phyloP scores from a whole-genome alignment of 2,888 invertebrate species.

The Himalopsyche tibetana region DNA sequence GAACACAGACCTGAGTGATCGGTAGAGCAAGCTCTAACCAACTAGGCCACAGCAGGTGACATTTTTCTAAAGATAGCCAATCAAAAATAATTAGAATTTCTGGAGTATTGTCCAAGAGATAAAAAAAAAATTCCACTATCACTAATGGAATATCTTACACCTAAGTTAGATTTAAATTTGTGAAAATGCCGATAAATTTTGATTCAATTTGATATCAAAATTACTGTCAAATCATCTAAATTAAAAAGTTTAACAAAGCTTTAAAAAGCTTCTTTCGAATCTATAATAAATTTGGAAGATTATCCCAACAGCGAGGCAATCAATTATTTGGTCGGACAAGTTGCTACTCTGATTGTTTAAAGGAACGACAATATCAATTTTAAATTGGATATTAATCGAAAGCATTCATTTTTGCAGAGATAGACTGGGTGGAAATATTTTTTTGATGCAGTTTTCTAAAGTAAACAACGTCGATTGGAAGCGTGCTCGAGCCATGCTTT shows the following conservation, averaged over 20 bases:
- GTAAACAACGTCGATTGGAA: background rate
- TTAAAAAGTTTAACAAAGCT: background rate
- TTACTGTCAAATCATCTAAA: background rate
- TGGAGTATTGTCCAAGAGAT: no score
- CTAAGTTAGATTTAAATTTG: no score
- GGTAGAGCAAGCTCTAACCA: no score
- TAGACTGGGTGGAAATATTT: background rate
- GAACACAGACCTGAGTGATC: no score
- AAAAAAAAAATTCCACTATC: no score
- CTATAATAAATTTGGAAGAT: background rate
- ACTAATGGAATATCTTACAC: no score
- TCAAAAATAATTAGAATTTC: no score
- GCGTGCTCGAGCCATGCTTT: background rate
- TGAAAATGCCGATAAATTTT: background rate
- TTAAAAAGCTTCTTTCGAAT: background rate
- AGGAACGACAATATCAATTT: background rate
- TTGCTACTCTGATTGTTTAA: background rate
- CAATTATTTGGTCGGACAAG: background rate
- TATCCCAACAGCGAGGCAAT: background rate
- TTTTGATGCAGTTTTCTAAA: background rate
- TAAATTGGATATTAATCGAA: constrained; percentile 8
- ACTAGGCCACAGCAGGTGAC: no score
- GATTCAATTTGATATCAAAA: background rate
- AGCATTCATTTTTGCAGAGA: background rate
- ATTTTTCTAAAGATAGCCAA: no score